phyloP scores from a whole-genome alignment of 2,113 vertebrate species.

The Speoplatyrhinus poulsoni region DNA sequence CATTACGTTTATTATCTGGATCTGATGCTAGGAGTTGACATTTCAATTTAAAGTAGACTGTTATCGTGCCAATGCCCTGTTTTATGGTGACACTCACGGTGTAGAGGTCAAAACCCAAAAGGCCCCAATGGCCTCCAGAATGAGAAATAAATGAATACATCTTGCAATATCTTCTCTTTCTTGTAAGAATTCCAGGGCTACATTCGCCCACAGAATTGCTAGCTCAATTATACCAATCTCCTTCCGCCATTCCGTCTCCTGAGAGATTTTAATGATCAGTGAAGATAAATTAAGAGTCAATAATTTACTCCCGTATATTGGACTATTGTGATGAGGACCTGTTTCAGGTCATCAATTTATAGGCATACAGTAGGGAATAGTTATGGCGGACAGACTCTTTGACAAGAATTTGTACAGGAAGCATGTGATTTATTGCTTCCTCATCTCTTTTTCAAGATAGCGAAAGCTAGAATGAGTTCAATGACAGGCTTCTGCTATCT shows the following conservation, averaged over 20 bases:
- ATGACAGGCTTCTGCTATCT: conserved; percentile 21
- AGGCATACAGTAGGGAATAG: neutral
- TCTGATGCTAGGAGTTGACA: conserved; percentile 41
- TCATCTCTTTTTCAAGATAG: conserved; percentile 37
- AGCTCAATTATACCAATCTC: conserved; percentile 1
- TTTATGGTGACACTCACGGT: conserved; percentile 44
- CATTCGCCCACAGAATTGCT: neutral
- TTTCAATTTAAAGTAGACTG: conserved; percentile 47
- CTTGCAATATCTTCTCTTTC: neutral
- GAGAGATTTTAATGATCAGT: neutral
- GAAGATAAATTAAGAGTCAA: neutral
- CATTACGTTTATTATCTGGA: conserved; percentile 51
- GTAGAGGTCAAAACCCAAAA: conserved; percentile 43
- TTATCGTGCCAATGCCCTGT: conserved; percentile 20
- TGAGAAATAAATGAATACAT: conserved; percentile 1
- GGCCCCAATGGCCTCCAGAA: neutral
- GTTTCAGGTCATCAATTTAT: neutral
- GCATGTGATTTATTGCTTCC: conserved; percentile 44
- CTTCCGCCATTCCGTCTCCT: neutral
- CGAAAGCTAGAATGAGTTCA: conserved; percentile 14
- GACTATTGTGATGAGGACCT: neutral
- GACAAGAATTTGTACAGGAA: conserved; percentile 32
- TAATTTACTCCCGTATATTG: neutral
- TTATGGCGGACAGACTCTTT: conserved; percentile 14
- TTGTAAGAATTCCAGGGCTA: neutral